These are phyloP conservation scores for Drosophila nigromelanica DNA, from an alignment of 1,140 invertebrate genomes.

Conservation along the genomic window DNA sequence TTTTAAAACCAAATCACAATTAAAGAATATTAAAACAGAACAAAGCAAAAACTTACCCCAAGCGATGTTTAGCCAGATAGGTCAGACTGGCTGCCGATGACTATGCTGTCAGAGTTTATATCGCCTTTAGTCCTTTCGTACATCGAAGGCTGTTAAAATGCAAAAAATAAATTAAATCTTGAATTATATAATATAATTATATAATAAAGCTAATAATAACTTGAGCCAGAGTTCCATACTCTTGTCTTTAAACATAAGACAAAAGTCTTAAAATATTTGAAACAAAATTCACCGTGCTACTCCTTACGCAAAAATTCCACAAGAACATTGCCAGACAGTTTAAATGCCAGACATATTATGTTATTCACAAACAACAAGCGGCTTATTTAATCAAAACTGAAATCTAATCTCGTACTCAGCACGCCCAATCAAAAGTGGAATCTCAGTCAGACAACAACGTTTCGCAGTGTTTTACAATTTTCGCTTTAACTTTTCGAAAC, in stretches of 20 bases:
- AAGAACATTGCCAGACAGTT: conserved; percentile 1
- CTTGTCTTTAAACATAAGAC: not conserved
- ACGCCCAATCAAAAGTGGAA: not conserved
- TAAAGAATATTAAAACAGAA: too few species aligned
- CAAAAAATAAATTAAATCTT: too few species aligned
- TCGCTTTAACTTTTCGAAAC: conserved; percentile 34
- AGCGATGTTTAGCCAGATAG: too few species aligned
- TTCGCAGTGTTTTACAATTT: not conserved
- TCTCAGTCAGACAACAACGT: not conserved
- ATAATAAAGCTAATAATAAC: not conserved
- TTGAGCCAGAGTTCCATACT: too few species aligned
- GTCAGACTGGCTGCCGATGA: too few species aligned
- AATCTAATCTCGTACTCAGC: not conserved
- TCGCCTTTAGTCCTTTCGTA: too few species aligned
- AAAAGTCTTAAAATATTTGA: not conserved
- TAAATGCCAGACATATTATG: not conserved
- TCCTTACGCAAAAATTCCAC: not conserved
- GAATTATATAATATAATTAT: too few species aligned
- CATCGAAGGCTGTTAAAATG: too few species aligned
- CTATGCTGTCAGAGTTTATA: too few species aligned
- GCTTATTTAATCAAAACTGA: not conserved
- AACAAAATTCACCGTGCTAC: not conserved
- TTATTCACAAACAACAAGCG: not conserved
- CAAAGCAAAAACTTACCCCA: too few species aligned
- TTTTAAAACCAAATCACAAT: too few species aligned